Conservation (phyloP, 2,113 vertebrate species). For the Sigmodon hispidus region DNA sequence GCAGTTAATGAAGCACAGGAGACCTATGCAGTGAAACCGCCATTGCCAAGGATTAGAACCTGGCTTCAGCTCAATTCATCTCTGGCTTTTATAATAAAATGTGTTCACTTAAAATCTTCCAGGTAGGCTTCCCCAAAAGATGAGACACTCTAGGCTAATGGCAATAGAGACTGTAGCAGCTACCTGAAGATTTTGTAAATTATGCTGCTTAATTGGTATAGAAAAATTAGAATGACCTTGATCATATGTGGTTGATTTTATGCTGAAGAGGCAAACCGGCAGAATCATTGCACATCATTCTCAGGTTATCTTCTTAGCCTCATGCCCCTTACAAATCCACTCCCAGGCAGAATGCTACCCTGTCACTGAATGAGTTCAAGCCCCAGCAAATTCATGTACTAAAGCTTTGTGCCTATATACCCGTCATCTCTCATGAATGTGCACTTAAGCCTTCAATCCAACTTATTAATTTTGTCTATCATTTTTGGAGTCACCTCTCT, state of each 20-base stretch:
- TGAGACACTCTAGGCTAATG: too few species aligned
- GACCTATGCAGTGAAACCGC: fast-evolving
- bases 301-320: neutral
- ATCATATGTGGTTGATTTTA: neutral
- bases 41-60: neutral
- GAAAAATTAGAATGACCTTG: neutral
- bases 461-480: neutral
- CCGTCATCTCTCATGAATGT: neutral
- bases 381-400: neutral
- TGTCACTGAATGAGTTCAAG: neutral
- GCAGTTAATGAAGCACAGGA: neutral
- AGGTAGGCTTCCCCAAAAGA: neutral
- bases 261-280: neutral
- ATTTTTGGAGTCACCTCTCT: neutral
- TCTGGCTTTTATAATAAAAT: neutral
- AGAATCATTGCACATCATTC: fast-evolving
- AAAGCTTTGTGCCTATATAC: neutral
- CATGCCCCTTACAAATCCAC: neutral
- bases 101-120: neutral
- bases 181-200: neutral
- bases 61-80: neutral
- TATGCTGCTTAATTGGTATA: neutral
- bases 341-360: neutral
- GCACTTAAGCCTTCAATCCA: neutral
- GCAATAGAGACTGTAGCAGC: neutral